Evolutionary conservation across 1,140 invertebrate genomes (phyloP).

Genomic region (Drosophila prosaltans): DNA sequence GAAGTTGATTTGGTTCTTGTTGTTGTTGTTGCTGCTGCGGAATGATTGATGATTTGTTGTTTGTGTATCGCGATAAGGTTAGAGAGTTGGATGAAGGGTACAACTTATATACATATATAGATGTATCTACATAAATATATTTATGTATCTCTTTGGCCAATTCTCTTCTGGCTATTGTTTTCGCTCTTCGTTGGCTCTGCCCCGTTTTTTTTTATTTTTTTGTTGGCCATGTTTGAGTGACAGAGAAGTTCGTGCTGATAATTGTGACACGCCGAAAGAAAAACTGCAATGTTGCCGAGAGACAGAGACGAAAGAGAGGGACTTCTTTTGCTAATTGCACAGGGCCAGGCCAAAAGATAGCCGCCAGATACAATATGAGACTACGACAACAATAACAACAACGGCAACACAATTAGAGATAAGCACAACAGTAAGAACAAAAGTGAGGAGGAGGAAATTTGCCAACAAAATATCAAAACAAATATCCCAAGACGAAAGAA

Average conservation of each 20-base stretch:
- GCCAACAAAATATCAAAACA: neutral
- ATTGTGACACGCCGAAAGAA: slow-evolving; percentile 60
- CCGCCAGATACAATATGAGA: slow-evolving; percentile 21
- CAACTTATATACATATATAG: too few relatives aligned
- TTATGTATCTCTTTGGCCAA: slow-evolving; percentile 3
- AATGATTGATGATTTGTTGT: slow-evolving; percentile 76
- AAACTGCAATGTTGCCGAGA: slow-evolving; percentile 9
- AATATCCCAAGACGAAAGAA: too few relatives aligned
- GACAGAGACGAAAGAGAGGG: slow-evolving; percentile 1
- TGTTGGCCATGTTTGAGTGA: slow-evolving; percentile 57
- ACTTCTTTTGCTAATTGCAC: slow-evolving; percentile 45
- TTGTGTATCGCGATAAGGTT: slow-evolving; percentile 58
- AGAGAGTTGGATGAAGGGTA: slow-evolving; percentile 28
- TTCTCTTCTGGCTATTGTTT: slow-evolving; percentile 62
- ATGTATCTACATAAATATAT: neutral
- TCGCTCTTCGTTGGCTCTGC: slow-evolving; percentile 15
- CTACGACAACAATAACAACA: slow-evolving; percentile 16
- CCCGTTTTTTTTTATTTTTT: slow-evolving; percentile 17
- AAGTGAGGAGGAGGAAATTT: neutral
- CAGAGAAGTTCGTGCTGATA: slow-evolving; percentile 70
- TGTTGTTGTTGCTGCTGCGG: slow-evolving; percentile 36
- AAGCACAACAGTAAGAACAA: neutral
- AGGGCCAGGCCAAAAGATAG: slow-evolving; percentile 18
- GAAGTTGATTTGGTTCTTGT: slow-evolving; percentile 65
- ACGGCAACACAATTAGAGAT: slow-evolving; percentile 22